These are phyloP conservation scores for Cephus spinipes DNA, from an alignment of 2,888 invertebrate genomes.

Conservation along the genomic window DNA sequence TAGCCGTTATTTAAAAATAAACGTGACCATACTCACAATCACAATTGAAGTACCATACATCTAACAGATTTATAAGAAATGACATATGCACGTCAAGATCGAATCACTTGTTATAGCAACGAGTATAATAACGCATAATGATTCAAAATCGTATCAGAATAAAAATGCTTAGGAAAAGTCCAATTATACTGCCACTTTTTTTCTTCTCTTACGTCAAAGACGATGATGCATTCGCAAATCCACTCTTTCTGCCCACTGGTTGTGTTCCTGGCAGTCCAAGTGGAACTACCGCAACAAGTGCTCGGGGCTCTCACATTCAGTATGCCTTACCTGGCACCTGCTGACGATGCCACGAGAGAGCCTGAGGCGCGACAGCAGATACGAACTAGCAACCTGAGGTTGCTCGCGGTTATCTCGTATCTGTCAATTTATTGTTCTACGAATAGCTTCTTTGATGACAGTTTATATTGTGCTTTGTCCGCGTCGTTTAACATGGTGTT, in stretches of 20 bases:
- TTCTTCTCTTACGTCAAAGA: not conserved
- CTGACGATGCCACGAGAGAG: constrained; percentile 44
- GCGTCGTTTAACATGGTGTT: not conserved
- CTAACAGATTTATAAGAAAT: not conserved
- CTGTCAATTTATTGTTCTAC: constrained; percentile 14
- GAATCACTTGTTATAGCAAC: not conserved
- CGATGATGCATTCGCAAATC: not conserved
- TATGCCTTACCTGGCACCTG: constrained; percentile 33
- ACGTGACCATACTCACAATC: not conserved
- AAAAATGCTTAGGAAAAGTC: not conserved
- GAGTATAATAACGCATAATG: not conserved
- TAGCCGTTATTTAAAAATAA: not conserved
- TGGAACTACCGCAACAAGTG: not conserved
- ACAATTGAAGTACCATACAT: not conserved
- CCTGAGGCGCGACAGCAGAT: constrained; percentile 52
- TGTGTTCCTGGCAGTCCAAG: not conserved
- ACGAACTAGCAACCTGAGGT: constrained; percentile 48
- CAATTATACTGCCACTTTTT: not conserved
- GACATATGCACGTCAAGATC: not conserved
- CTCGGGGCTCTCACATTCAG: not conserved
- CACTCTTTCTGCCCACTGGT: not conserved
- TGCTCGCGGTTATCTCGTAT: constrained; percentile 33
- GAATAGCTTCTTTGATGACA: not conserved
- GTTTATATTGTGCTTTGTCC: not conserved
- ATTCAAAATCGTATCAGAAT: not conserved